phyloP scores from a whole-genome alignment of 2,113 vertebrate species.

The Euleptes europaea region DNA sequence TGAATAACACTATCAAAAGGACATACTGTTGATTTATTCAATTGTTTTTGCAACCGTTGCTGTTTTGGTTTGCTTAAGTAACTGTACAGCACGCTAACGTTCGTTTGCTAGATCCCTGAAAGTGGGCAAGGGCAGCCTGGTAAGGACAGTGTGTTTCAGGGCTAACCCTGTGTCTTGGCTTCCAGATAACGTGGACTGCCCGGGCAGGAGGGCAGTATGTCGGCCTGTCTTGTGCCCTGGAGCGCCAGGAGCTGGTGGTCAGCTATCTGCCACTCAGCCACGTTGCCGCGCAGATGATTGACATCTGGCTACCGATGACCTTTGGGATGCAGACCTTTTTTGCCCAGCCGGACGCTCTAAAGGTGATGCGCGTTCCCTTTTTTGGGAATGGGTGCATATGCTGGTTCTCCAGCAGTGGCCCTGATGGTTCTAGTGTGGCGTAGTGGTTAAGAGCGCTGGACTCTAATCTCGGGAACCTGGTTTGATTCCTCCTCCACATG shows the following conservation, averaged over 20 bases:
- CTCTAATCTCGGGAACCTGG: too few species aligned
- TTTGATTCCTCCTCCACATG: too few species aligned
- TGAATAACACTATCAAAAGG: too few species aligned
- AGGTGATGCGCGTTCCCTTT: slow-evolving; percentile 72
- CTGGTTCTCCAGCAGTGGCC: neutral
- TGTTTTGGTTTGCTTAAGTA: too few species aligned
- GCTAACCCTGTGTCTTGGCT: neutral
- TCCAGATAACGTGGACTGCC: slow-evolving; percentile 88
- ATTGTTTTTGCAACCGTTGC: too few species aligned
- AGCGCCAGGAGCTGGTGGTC: slow-evolving; percentile 82
- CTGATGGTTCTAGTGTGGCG: neutral
- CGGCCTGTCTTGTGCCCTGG: slow-evolving; percentile 7
- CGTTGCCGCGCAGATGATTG: slow-evolving; percentile 88
- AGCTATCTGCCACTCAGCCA: slow-evolving; percentile 97
- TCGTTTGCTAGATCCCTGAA: too few species aligned
- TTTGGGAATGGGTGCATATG: neutral
- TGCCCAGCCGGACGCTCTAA: slow-evolving; percentile 89
- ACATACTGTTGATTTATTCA: too few species aligned
- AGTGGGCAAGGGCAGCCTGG: too few species aligned
- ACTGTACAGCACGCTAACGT: too few species aligned
- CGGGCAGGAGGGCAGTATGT: slow-evolving; percentile 44
- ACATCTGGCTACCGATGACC: slow-evolving; percentile 87
- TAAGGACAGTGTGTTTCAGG: too few species aligned
- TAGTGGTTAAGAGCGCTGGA: too few species aligned
- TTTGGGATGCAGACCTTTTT: slow-evolving; percentile 81